Conservation (phyloP, 2,797 vertebrate species). For the Clarias fuscus region DNA sequence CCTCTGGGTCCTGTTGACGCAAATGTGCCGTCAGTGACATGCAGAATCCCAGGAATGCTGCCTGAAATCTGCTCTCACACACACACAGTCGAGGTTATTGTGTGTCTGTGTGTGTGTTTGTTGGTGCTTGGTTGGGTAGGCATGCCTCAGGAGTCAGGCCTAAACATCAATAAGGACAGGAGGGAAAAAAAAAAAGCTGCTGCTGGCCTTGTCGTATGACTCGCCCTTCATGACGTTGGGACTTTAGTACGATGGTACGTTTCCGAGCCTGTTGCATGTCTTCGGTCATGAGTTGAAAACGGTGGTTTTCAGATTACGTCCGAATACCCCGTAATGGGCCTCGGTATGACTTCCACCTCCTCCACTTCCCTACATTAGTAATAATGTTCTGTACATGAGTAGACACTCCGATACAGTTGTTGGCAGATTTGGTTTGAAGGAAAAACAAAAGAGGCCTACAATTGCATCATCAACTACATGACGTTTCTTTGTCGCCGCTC, state of each 20-base stretch:
- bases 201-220: constrained; percentile 45
- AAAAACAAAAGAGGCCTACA: too few relatives aligned
- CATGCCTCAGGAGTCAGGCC: constrained; percentile 43
- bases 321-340: too few relatives aligned
- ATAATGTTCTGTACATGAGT: too few relatives aligned
- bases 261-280: background rate
- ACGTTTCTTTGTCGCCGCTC: too few relatives aligned
- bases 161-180: constrained; percentile 8
- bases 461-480: too few relatives aligned
- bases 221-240: background rate
- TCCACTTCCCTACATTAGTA: too few relatives aligned
- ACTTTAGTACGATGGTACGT: background rate
- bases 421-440: too few relatives aligned
- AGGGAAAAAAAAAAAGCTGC: background rate
- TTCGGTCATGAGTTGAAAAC: background rate
- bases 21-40: constrained; percentile 72
- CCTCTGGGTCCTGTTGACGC: constrained; percentile 64
- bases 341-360: too few relatives aligned
- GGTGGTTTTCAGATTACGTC: too few relatives aligned
- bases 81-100: constrained; percentile 57
- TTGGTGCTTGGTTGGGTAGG: constrained; percentile 15
- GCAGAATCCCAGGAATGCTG: constrained; percentile 75
- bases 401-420: too few relatives aligned
- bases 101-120: constrained; percentile 32
- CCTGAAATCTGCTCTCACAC: constrained; percentile 66